Base-by-base conservation (phyloP, 2,797 vertebrate genomes). In the Graptemys geographica region DNA sequence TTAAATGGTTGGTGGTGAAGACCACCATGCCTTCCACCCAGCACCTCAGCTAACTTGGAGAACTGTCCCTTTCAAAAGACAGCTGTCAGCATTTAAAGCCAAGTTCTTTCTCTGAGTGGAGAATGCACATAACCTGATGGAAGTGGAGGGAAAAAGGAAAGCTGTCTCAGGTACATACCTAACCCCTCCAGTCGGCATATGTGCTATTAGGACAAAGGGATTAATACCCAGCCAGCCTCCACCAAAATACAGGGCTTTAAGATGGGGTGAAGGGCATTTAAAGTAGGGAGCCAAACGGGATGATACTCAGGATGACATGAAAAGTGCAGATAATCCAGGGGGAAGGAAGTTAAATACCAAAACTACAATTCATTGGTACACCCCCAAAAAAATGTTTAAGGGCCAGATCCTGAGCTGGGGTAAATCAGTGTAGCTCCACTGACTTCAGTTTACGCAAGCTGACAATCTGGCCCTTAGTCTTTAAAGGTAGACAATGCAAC, bases 181-280 rank as follows among this genome's bases (percentile, higher is more conserved):
- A 74, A 21, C 5, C 33, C 65, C 18, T 44, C 33, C 11, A 23
- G 37, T 25, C 37, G 10, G 72, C 27, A 41, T 0, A 2, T 0
- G 0, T 7, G n/a, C 31, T 11, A 0, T 18, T 53, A 90, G 8
- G 44, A 87, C 47, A 72, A 81, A 55, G 37, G 88, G 90, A 33
- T 6, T 9, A 49, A 79, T 2, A n/a, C 0, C 0, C 6, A 28
- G 59, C 49, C 0, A 0, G 72, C 37, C 62, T 86, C 62, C 80
- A n/a, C 3, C 0, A 0, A 13, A 33, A 55, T 1, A 0, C 47
- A 82, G 65, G 83, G 47, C 25, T n/a, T 57, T 31, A 2, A 57
- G 25, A n/a, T 9, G 53, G 69, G 37, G 51, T 12, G 51, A 44
- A 44, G 27, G 21, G 23, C 21, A 13, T 44, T 74, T 74, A 74